Evolutionary conservation across 2,888 invertebrate species (phyloP).

Genomic region (Synanthedon vespiformis): DNA sequence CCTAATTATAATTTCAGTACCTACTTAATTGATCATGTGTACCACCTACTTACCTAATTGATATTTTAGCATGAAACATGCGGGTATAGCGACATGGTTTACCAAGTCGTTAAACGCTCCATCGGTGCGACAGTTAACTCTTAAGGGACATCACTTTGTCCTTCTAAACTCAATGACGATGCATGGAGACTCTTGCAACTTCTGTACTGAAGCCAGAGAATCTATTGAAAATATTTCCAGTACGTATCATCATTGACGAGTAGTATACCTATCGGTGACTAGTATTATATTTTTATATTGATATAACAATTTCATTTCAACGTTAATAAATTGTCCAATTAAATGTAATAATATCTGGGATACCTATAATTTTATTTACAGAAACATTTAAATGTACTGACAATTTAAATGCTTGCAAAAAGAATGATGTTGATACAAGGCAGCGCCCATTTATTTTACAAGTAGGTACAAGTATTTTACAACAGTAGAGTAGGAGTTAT

Average conservation of each 20-base stretch:
- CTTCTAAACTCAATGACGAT: conserved; percentile 96
- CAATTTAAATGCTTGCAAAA: conserved; percentile 25
- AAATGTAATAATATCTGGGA: no score
- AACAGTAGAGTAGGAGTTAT: no score
- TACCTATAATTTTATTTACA: conserved; percentile 17
- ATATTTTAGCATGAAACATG: conserved; percentile 50
- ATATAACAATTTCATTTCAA: no score
- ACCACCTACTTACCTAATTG: no score
- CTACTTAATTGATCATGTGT: no score
- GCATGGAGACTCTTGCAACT: conserved; percentile 90
- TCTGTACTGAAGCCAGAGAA: conserved; percentile 83
- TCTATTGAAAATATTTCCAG: conserved; percentile 74
- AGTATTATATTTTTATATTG: no score
- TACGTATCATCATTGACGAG: conserved; percentile 28
- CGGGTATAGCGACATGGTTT: conserved; percentile 76
- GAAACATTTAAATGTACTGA: conserved; percentile 37
- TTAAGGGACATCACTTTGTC: conserved; percentile 86
- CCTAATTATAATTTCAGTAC: background rate
- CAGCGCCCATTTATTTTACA: conserved; percentile 86
- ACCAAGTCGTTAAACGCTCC: conserved; percentile 77
- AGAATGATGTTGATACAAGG: conserved; percentile 40
- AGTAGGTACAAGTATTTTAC: conserved; percentile 44
- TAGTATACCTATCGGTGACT: background rate
- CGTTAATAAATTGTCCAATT: no score
- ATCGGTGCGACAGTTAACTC: conserved; percentile 77